Evolutionary conservation across 2,888 invertebrate genomes (phyloP).

Genomic region (Drosophila dives): DNA sequence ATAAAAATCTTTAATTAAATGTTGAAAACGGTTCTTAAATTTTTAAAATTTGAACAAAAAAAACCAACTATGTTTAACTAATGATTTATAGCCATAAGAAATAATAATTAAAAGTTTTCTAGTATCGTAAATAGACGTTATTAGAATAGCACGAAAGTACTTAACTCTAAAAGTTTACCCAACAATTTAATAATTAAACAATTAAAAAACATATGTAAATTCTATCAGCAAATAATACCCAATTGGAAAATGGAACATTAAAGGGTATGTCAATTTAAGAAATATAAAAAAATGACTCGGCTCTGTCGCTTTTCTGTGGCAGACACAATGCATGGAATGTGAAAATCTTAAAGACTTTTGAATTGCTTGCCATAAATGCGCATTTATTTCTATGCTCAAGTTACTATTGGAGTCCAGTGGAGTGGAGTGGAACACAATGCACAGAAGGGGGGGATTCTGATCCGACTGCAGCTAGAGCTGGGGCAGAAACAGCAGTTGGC

Average conservation of each 20-base stretch:
- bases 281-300: slow-evolving; percentile 52
- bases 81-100: background rate
- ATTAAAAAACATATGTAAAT: background rate
- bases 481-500: slow-evolving; percentile 13
- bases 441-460: slow-evolving; percentile 31
- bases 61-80: background rate
- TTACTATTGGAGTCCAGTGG: slow-evolving; percentile 44
- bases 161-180: background rate
- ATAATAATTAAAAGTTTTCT: background rate
- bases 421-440: slow-evolving; percentile 30
- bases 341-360: slow-evolving; percentile 80
- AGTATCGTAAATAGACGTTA: background rate
- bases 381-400: slow-evolving; percentile 80
- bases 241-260: background rate
- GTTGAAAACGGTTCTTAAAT: fast-evolving
- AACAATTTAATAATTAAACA: background rate
- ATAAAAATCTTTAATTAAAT: background rate
- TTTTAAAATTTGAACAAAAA: background rate
- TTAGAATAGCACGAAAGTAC: background rate
- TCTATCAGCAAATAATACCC: background rate
- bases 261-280: slow-evolving; percentile 64
- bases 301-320: slow-evolving; percentile 64
- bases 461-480: slow-evolving; percentile 18
- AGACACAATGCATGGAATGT: slow-evolving; percentile 79
- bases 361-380: slow-evolving; percentile 81